phyloP scores from a whole-genome alignment of 2,888 invertebrate species.

The Branchipolynoe longqiensis region DNA sequence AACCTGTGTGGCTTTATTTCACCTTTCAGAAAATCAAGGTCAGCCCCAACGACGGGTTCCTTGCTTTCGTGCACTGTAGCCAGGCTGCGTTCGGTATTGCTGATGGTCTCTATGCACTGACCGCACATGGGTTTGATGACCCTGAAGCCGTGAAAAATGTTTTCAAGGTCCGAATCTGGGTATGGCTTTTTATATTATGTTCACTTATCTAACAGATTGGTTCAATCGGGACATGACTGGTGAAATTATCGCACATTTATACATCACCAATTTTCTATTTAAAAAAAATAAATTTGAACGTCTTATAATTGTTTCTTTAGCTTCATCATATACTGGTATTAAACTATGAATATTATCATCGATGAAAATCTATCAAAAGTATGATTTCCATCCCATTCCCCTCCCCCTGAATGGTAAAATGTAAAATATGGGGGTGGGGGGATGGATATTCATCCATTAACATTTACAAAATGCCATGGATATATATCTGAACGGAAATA shows the following conservation, averaged over 20 bases:
- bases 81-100: neutral
- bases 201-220: neutral
- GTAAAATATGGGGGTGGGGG: too few species aligned
- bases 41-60: neutral
- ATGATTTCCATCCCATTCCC: too few species aligned
- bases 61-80: neutral
- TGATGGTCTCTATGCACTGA: neutral
- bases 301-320: neutral
- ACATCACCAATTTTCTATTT: neutral
- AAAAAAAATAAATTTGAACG: neutral
- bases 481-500: too few species aligned
- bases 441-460: neutral
- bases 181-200: neutral
- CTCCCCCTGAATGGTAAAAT: too few species aligned
- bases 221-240: neutral
- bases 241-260: neutral
- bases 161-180: slow-evolving; percentile 23
- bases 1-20: neutral
- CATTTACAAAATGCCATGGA: too few species aligned
- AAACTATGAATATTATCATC: neutral
- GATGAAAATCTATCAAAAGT: too few species aligned
- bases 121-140: slow-evolving; percentile 30
- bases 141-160: slow-evolving; percentile 26
- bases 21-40: slow-evolving; percentile 12
- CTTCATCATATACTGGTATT: neutral